These are phyloP conservation scores for Lepidiolamprologus cunningtoni DNA, from an alignment of 2,113 vertebrate species.

Conservation along the genomic window DNA sequence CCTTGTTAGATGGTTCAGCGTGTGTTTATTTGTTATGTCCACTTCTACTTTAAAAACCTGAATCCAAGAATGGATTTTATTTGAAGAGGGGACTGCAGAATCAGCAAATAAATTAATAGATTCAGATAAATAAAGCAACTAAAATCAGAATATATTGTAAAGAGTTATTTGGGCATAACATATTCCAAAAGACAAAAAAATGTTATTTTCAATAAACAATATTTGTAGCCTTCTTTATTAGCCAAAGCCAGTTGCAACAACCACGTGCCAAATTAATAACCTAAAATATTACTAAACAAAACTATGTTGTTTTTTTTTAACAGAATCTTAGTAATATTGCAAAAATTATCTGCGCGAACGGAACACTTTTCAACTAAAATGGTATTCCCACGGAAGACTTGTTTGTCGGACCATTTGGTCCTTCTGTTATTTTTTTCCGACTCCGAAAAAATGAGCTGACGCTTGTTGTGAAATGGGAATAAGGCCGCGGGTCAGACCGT, in stretches of 20 bases:
- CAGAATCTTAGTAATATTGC: background rate
- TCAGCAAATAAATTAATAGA: background rate
- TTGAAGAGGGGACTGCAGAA: background rate
- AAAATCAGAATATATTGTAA: background rate
- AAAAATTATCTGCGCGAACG: background rate
- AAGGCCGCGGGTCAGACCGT: background rate
- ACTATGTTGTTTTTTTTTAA: background rate
- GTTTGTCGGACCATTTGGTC: constrained; percentile 21
- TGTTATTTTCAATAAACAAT: background rate
- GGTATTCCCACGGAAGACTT: constrained; percentile 36
- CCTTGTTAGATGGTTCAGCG: background rate
- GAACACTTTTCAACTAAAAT: background rate
- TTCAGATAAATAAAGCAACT: background rate
- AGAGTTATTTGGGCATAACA: background rate
- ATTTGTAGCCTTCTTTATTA: background rate
- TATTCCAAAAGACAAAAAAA: background rate
- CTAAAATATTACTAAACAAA: background rate
- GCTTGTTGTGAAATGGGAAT: constrained; percentile 2
- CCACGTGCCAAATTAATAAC: background rate
- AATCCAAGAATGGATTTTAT: background rate
- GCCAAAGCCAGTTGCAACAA: background rate
- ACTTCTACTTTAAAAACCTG: background rate
- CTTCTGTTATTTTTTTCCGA: constrained; percentile 48
- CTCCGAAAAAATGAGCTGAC: background rate
- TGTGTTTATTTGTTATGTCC: background rate